Base-by-base conservation (phyloP, 1,140 invertebrate genomes). In the Drosophila nikananu region DNA sequence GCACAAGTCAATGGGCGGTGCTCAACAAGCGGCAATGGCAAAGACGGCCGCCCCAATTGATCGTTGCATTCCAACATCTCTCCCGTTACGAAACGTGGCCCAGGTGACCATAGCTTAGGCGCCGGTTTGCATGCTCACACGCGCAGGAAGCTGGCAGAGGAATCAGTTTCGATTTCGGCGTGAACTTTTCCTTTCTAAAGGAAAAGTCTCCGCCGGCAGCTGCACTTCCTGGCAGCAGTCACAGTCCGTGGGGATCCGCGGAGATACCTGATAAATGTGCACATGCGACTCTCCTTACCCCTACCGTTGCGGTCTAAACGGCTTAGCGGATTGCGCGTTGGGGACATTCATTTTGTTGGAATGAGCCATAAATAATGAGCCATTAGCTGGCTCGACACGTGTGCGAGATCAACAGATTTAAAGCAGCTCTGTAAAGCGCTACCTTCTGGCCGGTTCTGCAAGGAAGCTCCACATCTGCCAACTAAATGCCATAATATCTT, bases 131-230 rank as follows among this genome's bases (percentile, higher is more conserved):
- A 83, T 68, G 52, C 25, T 61, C 44, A 32, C 67, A 72, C 61
- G 57, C 62, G 48, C 48, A 77, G 72, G 74, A 79, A 83, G 46
- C 58, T 37, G 13, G 21, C 57, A 46, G 48, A 37, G 39, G 49
- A 42, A 55, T 68, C 39, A 37, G 49, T 46, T 52, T 42, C n/a
- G n/a, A 35, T 58, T 48, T 48, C 44, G 59, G 39, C 59, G 17
- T 55, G 42, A 46, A 58, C 68, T 63, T 71, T 83, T 67, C 66
- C 81, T 83, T 84, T 80, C 66, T 49, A 84, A 77, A 61, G 42
- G n/a, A 64, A 73, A 61, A 60, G 63, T 39, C 37, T 37, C 8
- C 19, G 35, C n/a, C 9, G 21, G 25, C 63, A 42, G 70, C 48
- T 23, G 75, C 59, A 51, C 70, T 83, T 83, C 81, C 80, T 79